Percentiles rank a stretch among this genome's conserved stretches.
Conservation (phyloP, 2,113 vertebrate genomes). For the Herpetotheres cachinnans region DNA sequence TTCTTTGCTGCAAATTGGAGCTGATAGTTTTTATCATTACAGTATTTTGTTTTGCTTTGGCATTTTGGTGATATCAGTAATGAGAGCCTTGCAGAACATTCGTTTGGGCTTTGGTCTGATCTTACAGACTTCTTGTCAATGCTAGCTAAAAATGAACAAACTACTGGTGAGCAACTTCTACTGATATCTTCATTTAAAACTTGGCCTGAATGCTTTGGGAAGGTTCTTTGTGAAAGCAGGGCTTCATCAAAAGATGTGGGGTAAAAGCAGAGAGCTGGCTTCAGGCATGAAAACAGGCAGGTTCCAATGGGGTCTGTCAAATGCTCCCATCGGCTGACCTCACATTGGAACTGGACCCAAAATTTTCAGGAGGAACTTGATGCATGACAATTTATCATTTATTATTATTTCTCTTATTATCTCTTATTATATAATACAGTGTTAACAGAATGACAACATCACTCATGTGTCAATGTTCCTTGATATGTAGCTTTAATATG, state of each 20-base stretch:
- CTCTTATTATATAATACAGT: too few species aligned
- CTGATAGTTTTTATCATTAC: background rate
- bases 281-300: background rate
- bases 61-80: background rate
- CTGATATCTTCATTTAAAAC: background rate
- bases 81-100: background rate
- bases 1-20: background rate
- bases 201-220: background rate
- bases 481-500: background rate
- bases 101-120: background rate
- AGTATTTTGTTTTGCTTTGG: background rate
- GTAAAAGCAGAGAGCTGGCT: background rate
- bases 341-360: background rate
- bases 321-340: background rate
- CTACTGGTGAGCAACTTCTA: background rate
- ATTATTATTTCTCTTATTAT: too few species aligned
- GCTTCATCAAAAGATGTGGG: background rate
- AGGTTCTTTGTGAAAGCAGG: background rate
- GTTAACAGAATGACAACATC: background rate
- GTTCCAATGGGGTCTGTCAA: accelerated
- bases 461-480: background rate
- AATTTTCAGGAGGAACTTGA: background rate
- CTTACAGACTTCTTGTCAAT: background rate
- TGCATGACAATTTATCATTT: background rate
- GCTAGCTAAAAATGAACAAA: background rate